Evolutionary conservation across 2,797 vertebrate species (phyloP).

Genomic region (Poliocrania exsul): DNA sequence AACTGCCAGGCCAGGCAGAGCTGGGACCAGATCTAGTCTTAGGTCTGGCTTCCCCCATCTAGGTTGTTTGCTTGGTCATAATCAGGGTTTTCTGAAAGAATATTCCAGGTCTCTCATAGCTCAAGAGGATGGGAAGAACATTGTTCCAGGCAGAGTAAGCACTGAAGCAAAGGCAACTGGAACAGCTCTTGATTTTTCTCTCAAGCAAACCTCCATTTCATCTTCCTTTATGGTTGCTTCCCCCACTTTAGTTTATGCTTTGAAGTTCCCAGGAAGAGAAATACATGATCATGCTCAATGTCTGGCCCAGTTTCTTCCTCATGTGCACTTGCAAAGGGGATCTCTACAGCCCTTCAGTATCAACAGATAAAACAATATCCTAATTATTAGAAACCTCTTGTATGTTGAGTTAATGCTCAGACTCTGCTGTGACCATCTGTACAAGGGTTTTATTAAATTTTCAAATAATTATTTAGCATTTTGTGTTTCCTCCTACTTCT

Average conservation of each 20-base stretch:
- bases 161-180: neutral
- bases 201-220: neutral
- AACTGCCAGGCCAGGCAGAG: neutral
- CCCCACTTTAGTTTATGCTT: neutral
- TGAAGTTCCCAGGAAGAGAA: neutral
- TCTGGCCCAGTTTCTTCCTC: neutral
- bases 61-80: neutral
- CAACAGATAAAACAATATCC: neutral
- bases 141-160: neutral
- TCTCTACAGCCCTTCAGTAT: neutral
- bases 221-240: neutral
- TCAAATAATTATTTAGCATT: neutral
- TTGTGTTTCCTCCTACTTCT: neutral
- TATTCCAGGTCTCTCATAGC: neutral
- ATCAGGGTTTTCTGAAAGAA: neutral
- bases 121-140: neutral
- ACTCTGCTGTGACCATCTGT: neutral
- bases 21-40: neutral
- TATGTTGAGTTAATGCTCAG: neutral
- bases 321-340: neutral
- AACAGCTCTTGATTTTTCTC: neutral
- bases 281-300: neutral
- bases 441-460: neutral
- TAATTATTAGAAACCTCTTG: neutral
- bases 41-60: neutral